Conservation (phyloP, 2,888 invertebrate genomes). For the Agonopterix subpropinquella region DNA sequence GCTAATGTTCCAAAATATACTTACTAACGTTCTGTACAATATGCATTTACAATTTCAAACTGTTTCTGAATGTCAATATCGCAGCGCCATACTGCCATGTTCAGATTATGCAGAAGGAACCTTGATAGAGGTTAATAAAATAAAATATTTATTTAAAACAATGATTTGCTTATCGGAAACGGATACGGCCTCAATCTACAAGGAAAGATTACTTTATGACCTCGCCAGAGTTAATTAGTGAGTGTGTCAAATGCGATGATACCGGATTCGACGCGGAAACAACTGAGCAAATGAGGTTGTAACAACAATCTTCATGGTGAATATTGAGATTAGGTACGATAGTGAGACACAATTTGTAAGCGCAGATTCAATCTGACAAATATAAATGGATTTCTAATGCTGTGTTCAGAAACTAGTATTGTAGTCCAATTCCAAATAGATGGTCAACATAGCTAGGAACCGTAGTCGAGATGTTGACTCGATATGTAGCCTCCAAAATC, state of each 20-base stretch:
- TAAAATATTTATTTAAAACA: conserved; percentile 9
- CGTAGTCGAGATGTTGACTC: no score
- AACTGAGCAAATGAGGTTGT: conserved; percentile 21
- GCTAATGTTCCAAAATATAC: neutral
- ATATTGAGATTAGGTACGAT: conserved; percentile 16
- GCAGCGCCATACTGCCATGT: neutral
- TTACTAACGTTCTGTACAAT: neutral
- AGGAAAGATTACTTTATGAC: conserved; percentile 23
- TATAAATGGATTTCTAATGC: neutral
- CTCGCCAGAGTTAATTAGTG: conserved; percentile 30
- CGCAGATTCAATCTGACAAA: conserved; percentile 6
- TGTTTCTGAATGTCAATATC: conserved; percentile 8
- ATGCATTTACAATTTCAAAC: neutral
- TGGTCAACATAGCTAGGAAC: no score
- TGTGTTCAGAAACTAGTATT: no score
- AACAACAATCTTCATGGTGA: conserved; percentile 21
- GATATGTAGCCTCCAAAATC: no score
- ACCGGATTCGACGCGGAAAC: conserved; percentile 28
- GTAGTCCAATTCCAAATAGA: no score
- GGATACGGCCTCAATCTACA: conserved; percentile 24
- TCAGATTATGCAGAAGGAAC: conserved; percentile 1
- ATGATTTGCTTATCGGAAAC: conserved; percentile 9
- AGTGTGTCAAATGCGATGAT: conserved; percentile 34
- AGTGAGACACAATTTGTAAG: conserved; percentile 21
- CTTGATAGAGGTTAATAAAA: neutral